Base-by-base conservation (phyloP, 1,140 invertebrate species). In the Globodera rostochiensis region DNA sequence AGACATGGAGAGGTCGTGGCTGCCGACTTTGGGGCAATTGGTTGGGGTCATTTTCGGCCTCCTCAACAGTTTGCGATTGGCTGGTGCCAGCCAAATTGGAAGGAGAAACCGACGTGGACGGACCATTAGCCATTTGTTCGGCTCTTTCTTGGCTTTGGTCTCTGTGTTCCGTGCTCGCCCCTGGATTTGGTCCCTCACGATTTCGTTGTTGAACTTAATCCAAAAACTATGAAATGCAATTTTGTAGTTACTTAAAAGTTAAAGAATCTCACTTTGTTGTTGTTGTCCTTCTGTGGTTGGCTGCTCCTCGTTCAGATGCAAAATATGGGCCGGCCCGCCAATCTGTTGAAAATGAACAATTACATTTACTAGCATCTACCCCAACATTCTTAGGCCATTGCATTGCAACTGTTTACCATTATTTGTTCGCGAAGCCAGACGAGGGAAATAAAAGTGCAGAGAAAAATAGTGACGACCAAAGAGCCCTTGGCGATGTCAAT, bases 381-480 rank as follows among this genome's bases (percentile, higher is more conserved):
- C 80, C 45, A 19, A 46, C 7, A 25, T 74, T 36, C 36, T 36
- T 36, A 49, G 4, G 70, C 70, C 15, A 19, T 21, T 4, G 36
- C 7, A 21, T 9, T 7, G 21, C n/a, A 67, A 60, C 19, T 71
- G 8, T n/a, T 91, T 90, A 84, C 92, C 82, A 98, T 92, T 84
- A 99, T 98, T 91, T 99, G 97, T 91, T 99, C 97, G 82, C 97
- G 91, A 19, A 99, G 91, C 97, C 97, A 99, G 0, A 99, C 95
- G 4, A 98, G 75, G 97, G 97, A 83, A 86, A 98, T 97, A 88
- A 99, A 99, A 4, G 95, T 95, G 90, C 97, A 95, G 49, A 99
- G 91, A 4, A 97, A 98, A 90, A 97, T 97, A 1, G 94, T 95
- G 9, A 98, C 96, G 50, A 99, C 96, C 91, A 98, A 95, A 90